Evolutionary conservation across 2,888 invertebrate species (phyloP).

Genomic region (Lydus trimaculatus): DNA sequence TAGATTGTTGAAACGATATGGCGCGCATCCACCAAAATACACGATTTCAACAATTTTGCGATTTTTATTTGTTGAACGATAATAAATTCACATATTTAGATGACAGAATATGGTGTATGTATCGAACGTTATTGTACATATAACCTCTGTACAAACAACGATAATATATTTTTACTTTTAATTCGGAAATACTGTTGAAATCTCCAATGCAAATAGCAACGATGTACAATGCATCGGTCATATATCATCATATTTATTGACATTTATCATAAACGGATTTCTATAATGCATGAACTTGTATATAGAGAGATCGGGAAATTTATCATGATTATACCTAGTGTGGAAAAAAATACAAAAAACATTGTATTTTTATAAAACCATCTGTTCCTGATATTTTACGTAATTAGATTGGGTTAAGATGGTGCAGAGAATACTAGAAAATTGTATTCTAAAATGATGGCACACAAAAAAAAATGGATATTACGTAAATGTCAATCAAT

Average conservation of each 20-base stretch:
- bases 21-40: neutral
- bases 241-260: slow-evolving; percentile 19
- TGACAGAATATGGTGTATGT: neutral
- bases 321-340: neutral
- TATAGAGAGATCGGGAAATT: neutral
- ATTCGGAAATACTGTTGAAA: slow-evolving; percentile 31
- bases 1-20: no score
- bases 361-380: no score
- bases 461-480: neutral
- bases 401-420: no score
- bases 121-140: neutral
- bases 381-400: no score
- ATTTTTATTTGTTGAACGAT: neutral
- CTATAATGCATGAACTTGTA: neutral
- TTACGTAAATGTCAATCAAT: neutral
- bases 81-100: no score
- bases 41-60: neutral
- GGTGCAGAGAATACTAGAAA: neutral
- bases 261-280: slow-evolving; percentile 28
- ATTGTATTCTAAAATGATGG: neutral
- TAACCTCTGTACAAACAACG: slow-evolving; percentile 20
- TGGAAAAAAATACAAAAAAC: no score
- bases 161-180: slow-evolving; percentile 29
- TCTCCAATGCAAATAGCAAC: slow-evolving; percentile 29
- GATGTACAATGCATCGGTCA: slow-evolving; percentile 20